A percentile compares a stretch with the other conserved stretches of the same genome.
Conservation (phyloP, 1,140 invertebrate genomes). For the Aleiodes sp. region DNA sequence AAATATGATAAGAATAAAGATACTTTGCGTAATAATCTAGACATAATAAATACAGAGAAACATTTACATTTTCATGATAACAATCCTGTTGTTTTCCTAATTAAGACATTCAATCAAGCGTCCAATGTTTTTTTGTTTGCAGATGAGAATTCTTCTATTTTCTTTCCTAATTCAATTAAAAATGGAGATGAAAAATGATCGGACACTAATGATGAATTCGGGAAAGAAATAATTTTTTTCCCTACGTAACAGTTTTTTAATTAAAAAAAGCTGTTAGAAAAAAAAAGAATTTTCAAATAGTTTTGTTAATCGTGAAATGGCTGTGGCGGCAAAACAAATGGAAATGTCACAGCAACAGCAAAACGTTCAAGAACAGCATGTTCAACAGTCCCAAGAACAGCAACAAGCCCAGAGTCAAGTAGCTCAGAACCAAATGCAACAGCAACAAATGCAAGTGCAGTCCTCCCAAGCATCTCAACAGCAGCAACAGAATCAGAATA, state of each 20-base stretch:
- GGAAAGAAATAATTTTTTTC: not conserved
- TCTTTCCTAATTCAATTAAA: too few relatives aligned
- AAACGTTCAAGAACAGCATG: conserved; percentile 62
- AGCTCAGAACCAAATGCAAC: conserved; percentile 56
- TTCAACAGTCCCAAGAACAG: conserved; percentile 64
- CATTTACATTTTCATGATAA: too few relatives aligned
- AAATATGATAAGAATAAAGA: too few relatives aligned
- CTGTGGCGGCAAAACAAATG: conserved; percentile 23
- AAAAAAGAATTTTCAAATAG: not conserved
- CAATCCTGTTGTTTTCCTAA: too few relatives aligned
- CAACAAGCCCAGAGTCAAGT: conserved; percentile 55
- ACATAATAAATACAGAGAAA: too few relatives aligned
- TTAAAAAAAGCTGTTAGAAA: not conserved
- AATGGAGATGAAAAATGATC: not conserved
- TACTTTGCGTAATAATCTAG: too few relatives aligned
- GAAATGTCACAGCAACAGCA: conserved; percentile 38
- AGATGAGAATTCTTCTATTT: too few relatives aligned
- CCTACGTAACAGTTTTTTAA: not conserved
- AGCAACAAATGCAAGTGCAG: conserved; percentile 57
- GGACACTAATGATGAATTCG: not conserved
- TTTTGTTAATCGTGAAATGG: conserved; percentile 8
- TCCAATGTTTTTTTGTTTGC: too few relatives aligned
- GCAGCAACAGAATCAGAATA: conserved; percentile 55
- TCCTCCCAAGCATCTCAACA: conserved; percentile 50
- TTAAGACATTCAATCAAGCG: too few relatives aligned